phyloP scores from a whole-genome alignment of 2,888 invertebrate genomes.

The Conistra vaccinii region DNA sequence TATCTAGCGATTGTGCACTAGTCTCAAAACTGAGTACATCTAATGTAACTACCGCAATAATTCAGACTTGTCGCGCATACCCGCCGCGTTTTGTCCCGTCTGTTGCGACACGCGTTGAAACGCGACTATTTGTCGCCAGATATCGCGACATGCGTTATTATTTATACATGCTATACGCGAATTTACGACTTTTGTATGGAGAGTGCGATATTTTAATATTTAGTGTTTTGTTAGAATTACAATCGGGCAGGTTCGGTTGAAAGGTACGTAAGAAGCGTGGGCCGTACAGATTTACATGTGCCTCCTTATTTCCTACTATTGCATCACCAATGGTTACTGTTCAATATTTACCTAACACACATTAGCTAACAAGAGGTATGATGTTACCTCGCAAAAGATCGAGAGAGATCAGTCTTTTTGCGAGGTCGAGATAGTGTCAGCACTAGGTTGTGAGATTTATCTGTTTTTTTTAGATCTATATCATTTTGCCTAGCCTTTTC shows the following conservation, averaged over 20 bases:
- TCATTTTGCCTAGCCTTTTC: not conserved
- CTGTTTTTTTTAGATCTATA: not conserved
- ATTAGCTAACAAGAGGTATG: not conserved
- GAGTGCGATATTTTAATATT: slow-evolving; percentile 57
- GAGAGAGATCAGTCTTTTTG: no score
- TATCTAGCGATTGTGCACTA: not conserved
- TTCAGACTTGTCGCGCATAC: slow-evolving; percentile 65
- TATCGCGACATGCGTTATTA: slow-evolving; percentile 71
- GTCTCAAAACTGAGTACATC: slow-evolving; percentile 44
- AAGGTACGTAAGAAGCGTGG: slow-evolving; percentile 15
- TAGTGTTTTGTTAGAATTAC: slow-evolving; percentile 53
- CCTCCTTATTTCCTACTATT: slow-evolving; percentile 11
- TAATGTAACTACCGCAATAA: slow-evolving; percentile 56
- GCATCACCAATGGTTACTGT: not conserved
- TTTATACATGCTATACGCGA: slow-evolving; percentile 63
- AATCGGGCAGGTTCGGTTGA: slow-evolving; percentile 26
- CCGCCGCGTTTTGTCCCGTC: slow-evolving; percentile 66
- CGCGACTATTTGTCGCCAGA: slow-evolving; percentile 82
- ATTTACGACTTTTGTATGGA: slow-evolving; percentile 60
- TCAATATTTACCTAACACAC: not conserved
- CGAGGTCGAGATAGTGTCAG: no score
- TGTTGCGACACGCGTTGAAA: slow-evolving; percentile 70
- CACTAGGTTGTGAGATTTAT: not conserved
- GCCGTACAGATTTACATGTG: not conserved
- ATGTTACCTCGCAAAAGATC: not conserved